Evolutionary conservation across 2,888 invertebrate species (phyloP).

Genomic region (Capitulum mitella): DNA sequence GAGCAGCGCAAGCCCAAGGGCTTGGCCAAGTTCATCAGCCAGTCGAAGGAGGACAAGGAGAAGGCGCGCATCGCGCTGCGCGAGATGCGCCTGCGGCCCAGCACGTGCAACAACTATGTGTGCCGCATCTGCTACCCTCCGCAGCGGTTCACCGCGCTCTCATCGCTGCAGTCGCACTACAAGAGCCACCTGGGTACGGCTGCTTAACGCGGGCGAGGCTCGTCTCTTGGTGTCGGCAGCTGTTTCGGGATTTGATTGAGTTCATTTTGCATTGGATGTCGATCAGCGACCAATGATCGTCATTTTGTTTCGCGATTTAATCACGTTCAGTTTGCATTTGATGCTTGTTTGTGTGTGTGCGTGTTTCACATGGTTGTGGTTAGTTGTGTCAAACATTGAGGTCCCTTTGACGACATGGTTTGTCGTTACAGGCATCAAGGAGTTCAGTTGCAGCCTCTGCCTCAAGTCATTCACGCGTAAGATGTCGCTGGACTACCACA

Average conservation of each 20-base stretch:
- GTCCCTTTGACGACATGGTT: too few relatives aligned
- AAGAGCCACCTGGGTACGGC: constrained; percentile 51
- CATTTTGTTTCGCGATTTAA: too few relatives aligned
- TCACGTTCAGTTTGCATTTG: too few relatives aligned
- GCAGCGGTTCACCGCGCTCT: constrained; percentile 53
- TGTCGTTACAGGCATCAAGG: constrained; percentile 51
- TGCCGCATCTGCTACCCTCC: constrained; percentile 53
- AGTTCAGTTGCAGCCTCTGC: constrained; percentile 53
- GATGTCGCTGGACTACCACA: constrained; percentile 55
- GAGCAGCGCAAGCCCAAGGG: constrained; percentile 45
- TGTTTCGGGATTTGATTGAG: too few relatives aligned
- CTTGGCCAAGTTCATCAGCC: constrained; percentile 48
- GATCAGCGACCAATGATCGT: too few relatives aligned
- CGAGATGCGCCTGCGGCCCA: constrained; percentile 33
- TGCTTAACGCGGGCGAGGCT: too few relatives aligned
- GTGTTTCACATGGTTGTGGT: background rate
- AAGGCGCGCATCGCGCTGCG: constrained; percentile 38
- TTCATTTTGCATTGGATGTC: too few relatives aligned
- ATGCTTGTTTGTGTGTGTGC: background rate
- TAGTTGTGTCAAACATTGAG: background rate
- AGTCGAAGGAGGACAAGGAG: constrained; percentile 38
- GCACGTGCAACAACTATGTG: constrained; percentile 43
- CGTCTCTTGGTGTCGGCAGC: too few relatives aligned
- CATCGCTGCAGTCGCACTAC: constrained; percentile 54
- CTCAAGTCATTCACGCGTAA: constrained; percentile 53